Evolutionary conservation across 92 coral and sea anemone genomes (phyloP).

Genomic region (Zoanthus sociatus): DNA sequence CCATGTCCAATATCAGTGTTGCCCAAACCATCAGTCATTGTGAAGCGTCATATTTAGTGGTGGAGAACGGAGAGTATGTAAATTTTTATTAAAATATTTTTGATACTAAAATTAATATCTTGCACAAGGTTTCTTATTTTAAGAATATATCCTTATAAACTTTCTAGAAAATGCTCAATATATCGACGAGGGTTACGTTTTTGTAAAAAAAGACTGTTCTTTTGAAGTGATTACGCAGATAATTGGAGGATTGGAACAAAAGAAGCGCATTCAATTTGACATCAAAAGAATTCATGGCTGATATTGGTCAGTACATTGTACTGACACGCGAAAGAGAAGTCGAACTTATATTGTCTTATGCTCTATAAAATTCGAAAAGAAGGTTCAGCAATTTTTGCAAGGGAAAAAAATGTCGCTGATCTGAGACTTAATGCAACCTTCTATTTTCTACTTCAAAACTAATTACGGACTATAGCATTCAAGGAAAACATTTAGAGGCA

Average conservation of each 20-base stretch:
- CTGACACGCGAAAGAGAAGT: constrained; percentile 24
- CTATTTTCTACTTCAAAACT: not conserved
- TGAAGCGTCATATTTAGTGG: not conserved
- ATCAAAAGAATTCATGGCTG: not conserved
- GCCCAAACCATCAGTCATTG: not conserved
- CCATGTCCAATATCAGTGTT: not conserved
- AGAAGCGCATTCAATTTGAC: not conserved
- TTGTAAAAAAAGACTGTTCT: not conserved
- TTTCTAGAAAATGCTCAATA: not conserved
- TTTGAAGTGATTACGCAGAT: constrained; percentile 23
- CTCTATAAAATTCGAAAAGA: not conserved
- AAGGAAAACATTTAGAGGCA: not conserved
- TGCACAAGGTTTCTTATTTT: not conserved
- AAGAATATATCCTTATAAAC: no score
- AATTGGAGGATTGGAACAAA: constrained; percentile 3
- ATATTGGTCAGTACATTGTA: not conserved
- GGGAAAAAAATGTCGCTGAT: not conserved
- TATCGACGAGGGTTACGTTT: not conserved
- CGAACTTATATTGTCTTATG: not conserved
- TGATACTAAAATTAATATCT: not conserved
- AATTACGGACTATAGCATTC: not conserved
- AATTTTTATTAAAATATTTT: no score
- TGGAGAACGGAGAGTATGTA: not conserved
- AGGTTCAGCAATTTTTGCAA: not conserved
- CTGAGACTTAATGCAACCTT: not conserved